Base-by-base conservation (phyloP, 2,797 vertebrate species). In the Sebastolobus alascanus region DNA sequence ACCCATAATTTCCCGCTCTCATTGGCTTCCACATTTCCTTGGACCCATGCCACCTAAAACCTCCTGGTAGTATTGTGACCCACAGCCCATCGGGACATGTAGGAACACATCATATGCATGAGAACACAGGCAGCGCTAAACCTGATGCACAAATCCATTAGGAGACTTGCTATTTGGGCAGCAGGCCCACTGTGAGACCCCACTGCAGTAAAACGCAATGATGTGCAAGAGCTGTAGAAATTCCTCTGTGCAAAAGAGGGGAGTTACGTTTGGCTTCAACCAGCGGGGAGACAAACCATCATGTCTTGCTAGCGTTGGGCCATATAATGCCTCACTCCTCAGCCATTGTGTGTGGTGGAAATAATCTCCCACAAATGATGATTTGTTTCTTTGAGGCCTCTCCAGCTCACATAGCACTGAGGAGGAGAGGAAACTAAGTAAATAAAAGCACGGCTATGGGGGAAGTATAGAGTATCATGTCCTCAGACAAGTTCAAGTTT, bases 81-180 rank as follows among this genome's bases (percentile, higher is more conserved):
- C 79, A 68, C 73, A 80, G 88, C 82, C 91, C 78, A 58, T 68
- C 6, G 80, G 80, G 89, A 91, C 68, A 88, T 87, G 87, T 80
- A 90, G 86, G 68, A 87, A 83, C 71, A 55, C 79, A 92, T 93
- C 52, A 90, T 82, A 92, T 90, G 92, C 93, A 93, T 95, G 92
- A 90, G 81, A 90, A 88, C 84, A 88, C 92, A 88, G 65, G 73
- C 87, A 82, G 79, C 22, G 77, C 87, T 88, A 86, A 89, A 90
- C 76, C 84, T 38, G 25, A 82, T 89, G 89, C 87, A 85, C 82
- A 91, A 90, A 91, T 87, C 92, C 91, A 94, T 94, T 93, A 92
- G 82, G 75, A 87, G 83, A 80, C 82, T 87, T 85, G 78, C 87
- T 87, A 75, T 80, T 84, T 87, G 86, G 79, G 86, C 83, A 83